Base-by-base conservation (phyloP, 1,140 invertebrate genomes). In the Cryptotermes secundus region DNA sequence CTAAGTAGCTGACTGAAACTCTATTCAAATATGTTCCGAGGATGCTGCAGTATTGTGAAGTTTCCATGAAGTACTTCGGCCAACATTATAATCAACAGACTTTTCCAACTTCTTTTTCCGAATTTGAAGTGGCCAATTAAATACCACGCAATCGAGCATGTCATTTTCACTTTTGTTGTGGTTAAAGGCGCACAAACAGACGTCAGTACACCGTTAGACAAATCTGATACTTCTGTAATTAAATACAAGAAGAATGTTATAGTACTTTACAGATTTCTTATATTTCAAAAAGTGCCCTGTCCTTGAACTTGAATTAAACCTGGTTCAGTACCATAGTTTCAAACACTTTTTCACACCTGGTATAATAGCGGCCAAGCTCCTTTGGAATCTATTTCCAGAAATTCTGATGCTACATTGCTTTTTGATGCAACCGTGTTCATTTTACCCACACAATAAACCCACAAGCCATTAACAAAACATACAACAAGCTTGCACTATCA, bases 391-490 rank as follows among this genome's bases (percentile, higher is more conserved):
- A 95, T 92, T 86, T 94, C 92, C 85, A 91, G 90, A 88, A 93
- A 95, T 90, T 95, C 94, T 9, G 91, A 90, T 90, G 95, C 94
- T 85, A 95, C 91, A 86, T 91, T 92, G 88, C 91, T 92, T 86
- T 91, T 89, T 35, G 87, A 86, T 79, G 87, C 86, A 86, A 87
- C 87, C 38, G 83, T 83, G 82, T 84, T 83, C 86, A 86, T 86
- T 53, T 65, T 86, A 86, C 45, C 2, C 45, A 85, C 65, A 83
- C 82, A 36, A n/a, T 1, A n/a, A 72, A 72, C 59, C 31, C 10
- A 2, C 7, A 72, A 72, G 59, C 59, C 59, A 72, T 72, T 31
- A 31, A 72, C 59, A 72, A n/a, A 3, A 72, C 6, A 72, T n/a
- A 72, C 59, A 72, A 3, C 19, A 72, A 72, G 59, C 59, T 72